Conservation (phyloP, 1,140 invertebrate species). For the Laupala kohalensis region DNA sequence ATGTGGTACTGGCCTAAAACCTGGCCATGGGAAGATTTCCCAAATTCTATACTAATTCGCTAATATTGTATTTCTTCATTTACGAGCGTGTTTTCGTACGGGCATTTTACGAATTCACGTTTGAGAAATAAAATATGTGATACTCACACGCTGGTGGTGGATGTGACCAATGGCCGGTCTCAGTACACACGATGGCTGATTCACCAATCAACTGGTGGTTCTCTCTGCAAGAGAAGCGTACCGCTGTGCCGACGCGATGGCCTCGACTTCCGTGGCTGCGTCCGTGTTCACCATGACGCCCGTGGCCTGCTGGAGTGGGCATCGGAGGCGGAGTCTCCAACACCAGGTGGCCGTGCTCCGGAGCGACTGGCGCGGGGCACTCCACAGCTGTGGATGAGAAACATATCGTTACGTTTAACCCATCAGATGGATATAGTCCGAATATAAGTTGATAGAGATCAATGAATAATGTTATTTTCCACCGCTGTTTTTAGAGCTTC, state of each 20-base stretch:
- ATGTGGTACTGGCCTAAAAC: too few relatives aligned
- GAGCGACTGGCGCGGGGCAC: conserved; percentile 55
- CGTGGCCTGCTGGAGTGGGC: conserved; percentile 30
- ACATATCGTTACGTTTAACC: neutral
- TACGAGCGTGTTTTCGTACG: too few relatives aligned
- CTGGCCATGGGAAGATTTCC: too few relatives aligned
- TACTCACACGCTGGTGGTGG: conserved; percentile 64
- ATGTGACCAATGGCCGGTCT: conserved; percentile 76
- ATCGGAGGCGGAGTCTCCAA: conserved; percentile 28
- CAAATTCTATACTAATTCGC: too few relatives aligned
- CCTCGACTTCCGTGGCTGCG: conserved; percentile 63
- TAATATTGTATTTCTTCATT: too few relatives aligned
- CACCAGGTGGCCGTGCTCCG: conserved; percentile 54
- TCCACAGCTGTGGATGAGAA: conserved; percentile 58
- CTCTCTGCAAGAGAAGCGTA: conserved; percentile 61
- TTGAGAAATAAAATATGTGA: too few relatives aligned
- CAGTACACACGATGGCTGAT: conserved; percentile 66
- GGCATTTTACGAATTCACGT: too few relatives aligned
- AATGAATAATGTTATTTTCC: too few relatives aligned
- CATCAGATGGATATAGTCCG: neutral
- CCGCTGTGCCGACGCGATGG: conserved; percentile 64
- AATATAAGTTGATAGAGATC: too few relatives aligned
- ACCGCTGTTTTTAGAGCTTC: too few relatives aligned
- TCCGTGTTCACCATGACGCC: conserved; percentile 61
- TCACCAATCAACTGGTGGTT: conserved; percentile 62